phyloP scores from a whole-genome alignment of 2,888 invertebrate species.

The Phania funesta region DNA sequence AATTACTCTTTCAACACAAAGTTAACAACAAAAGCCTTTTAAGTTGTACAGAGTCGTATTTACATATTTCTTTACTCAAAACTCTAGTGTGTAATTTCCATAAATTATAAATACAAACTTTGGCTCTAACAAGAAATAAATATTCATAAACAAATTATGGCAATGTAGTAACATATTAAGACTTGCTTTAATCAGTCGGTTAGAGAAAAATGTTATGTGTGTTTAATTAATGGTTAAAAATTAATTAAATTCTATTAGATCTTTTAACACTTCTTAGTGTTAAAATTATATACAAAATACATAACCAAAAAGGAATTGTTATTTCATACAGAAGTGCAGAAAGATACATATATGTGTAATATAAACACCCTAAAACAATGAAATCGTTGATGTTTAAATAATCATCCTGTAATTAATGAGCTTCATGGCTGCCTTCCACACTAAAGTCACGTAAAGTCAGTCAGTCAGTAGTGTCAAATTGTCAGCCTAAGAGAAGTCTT shows the following conservation, averaged over 20 bases:
- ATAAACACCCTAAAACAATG: too few relatives aligned
- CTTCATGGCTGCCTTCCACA: not conserved
- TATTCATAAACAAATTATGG: slow-evolving; percentile 38
- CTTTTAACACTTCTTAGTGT: slow-evolving; percentile 33
- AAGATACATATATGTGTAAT: too few relatives aligned
- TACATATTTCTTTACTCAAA: not conserved
- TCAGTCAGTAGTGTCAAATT: slow-evolving; percentile 32
- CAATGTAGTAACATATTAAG: slow-evolving; percentile 15
- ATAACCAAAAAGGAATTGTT: slow-evolving; percentile 14
- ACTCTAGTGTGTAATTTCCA: slow-evolving; percentile 15
- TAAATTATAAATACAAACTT: slow-evolving; percentile 34
- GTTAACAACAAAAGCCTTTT: not conserved
- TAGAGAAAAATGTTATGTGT: slow-evolving; percentile 23
- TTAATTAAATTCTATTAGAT: slow-evolving; percentile 17
- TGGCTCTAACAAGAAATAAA: slow-evolving; percentile 11
- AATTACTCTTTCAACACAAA: not conserved
- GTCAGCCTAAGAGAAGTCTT: slow-evolving; percentile 10
- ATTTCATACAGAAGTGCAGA: not conserved
- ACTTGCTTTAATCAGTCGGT: not conserved
- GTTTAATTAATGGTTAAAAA: slow-evolving; percentile 41
- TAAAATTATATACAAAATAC: not conserved
- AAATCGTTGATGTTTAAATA: slow-evolving; percentile 48
- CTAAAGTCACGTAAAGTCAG: slow-evolving; percentile 14
- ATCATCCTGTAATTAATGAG: slow-evolving; percentile 46
- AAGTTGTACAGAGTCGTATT: too few relatives aligned